These are phyloP conservation scores for Hyposoter dolosus DNA, from an alignment of 2,888 invertebrate species.

Conservation along the genomic window DNA sequence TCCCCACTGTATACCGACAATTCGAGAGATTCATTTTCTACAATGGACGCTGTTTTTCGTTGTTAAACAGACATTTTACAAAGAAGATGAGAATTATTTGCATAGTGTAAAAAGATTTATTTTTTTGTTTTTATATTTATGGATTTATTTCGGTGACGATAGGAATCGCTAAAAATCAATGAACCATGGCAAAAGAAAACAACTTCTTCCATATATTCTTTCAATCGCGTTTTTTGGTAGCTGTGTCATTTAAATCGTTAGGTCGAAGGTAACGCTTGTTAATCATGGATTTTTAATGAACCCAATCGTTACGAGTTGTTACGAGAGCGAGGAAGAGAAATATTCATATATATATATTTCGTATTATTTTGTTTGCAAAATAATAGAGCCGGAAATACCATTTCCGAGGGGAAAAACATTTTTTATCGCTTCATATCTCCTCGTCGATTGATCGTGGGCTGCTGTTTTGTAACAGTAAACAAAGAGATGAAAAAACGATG, in stretches of 20 bases:
- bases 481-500: conserved; percentile 7
- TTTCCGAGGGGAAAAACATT: neutral
- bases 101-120: conserved; percentile 23
- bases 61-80: conserved; percentile 12
- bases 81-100: conserved; percentile 36
- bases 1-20: conserved; percentile 1
- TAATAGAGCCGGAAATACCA: neutral
- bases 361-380: conserved; percentile 5
- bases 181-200: conserved; percentile 28
- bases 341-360: conserved; percentile 13
- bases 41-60: conserved; percentile 32
- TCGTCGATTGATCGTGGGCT: conserved; percentile 23
- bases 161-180: conserved; percentile 28
- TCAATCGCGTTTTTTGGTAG: conserved; percentile 14
- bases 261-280: neutral
- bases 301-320: neutral
- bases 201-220: conserved; percentile 44
- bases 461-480: conserved; percentile 28
- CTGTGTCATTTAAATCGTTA: conserved; percentile 17
- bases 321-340: neutral
- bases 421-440: neutral
- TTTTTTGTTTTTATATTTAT: conserved; percentile 26
- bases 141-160: conserved; percentile 29
- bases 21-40: conserved; percentile 50
- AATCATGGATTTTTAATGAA: neutral